Base-by-base conservation (phyloP, 1,140 invertebrate genomes). In the Sarcophaga peregrina region DNA sequence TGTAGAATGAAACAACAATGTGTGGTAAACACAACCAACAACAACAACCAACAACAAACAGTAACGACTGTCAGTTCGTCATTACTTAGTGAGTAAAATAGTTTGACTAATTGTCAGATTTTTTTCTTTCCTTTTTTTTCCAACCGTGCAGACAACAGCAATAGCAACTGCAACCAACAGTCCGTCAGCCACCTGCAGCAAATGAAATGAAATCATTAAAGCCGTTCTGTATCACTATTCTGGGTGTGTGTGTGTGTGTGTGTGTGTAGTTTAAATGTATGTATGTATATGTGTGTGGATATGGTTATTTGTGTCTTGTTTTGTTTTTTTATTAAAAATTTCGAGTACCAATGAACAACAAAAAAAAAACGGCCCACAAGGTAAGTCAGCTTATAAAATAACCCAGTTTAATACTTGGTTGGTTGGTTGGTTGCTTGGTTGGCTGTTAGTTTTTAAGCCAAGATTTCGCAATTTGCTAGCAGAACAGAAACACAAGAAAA, bases 351-450 rank as follows among this genome's bases (percentile, higher is more conserved):
- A 48, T 78, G 75, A 78, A 78, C 17, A 78, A 78, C 75, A 15
- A n/a, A n/a, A n/a, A n/a, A n/a, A n/a, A n/a, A 78, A 78, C 75
- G 75, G 75, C 75, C 75, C 75, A 78, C 75, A 78, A 78, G 75
- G 75, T 78, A 78, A 78, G 75, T 78, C 15, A 78, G 75, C 75
- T 78, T 78, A 78, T 78, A 78, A 48, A 78, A 50, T 78, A 78
- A 78, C 75, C 75, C 25, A 37, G 25, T 37, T 37, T 37, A 37
- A 37, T 37, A 37, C 25, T 37, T 37, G 25, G 25, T 37, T 37
- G 25, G 25, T 37, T 37, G 25, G 25, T 37, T 37, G 25, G 25
- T 37, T n/a, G 5, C 9, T 72, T 37, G 11, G 47, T 78, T 78
- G n/a, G n/a, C 47, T 76, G 47, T 47, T 76, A 17, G 62, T 25